Evolutionary conservation across 2,797 vertebrate genomes (phyloP).

Genomic region (Tauraco hartlaubi): DNA sequence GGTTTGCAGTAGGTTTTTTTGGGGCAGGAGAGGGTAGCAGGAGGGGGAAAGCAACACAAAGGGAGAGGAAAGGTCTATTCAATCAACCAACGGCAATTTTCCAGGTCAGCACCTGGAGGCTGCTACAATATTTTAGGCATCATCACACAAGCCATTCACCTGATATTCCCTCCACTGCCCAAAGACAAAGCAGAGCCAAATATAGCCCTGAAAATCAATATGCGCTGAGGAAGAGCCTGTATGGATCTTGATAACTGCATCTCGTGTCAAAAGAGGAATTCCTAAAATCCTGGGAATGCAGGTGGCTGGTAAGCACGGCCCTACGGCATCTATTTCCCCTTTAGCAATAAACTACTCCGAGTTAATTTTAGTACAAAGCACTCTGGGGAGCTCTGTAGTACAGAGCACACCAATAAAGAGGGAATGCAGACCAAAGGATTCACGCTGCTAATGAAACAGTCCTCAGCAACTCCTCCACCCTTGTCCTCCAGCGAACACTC

Average conservation of each 20-base stretch:
- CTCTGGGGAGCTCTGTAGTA: not conserved
- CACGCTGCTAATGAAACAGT: rapidly evolving
- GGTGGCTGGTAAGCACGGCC: not conserved
- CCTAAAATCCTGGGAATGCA: not conserved
- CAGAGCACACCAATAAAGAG: not conserved
- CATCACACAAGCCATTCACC: not conserved
- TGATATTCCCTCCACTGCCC: not conserved
- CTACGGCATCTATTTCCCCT: not conserved
- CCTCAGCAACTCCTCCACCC: not conserved
- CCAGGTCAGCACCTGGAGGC: not conserved
- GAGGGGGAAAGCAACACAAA: rapidly evolving
- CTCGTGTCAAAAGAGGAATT: not conserved
- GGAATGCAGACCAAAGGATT: not conserved
- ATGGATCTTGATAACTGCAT: not conserved
- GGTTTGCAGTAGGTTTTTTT: not conserved
- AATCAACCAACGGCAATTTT: not conserved
- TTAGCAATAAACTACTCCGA: not conserved
- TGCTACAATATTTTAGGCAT: not conserved
- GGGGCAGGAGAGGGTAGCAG: not conserved
- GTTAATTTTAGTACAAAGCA: not conserved
- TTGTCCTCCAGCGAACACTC: not conserved
- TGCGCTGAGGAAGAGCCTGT: not conserved
- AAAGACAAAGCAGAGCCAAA: conserved; percentile 9
- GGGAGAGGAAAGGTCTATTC: not conserved
- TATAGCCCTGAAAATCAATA: conserved; percentile 43